Conservation (phyloP, 2,113 vertebrate genomes). For the Chitala chitala region DNA sequence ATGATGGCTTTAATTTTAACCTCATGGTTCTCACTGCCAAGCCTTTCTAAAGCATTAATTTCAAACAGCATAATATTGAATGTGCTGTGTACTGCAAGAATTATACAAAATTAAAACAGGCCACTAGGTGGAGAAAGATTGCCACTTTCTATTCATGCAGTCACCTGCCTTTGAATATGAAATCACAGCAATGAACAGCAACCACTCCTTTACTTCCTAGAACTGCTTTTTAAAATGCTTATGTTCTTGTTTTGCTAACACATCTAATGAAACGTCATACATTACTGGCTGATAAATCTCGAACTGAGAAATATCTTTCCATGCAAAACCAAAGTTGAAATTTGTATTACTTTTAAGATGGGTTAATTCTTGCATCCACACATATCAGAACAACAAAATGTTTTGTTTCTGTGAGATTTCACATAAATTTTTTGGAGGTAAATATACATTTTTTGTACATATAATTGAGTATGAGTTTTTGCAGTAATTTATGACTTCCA, state of each 20-base stretch:
- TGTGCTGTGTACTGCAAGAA: too few species aligned
- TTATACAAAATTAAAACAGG: background rate
- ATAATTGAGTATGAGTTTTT: background rate
- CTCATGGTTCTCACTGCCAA: too few species aligned
- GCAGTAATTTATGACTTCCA: background rate
- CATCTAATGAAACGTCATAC: too few species aligned
- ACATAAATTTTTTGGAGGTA: background rate
- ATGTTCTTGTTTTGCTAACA: background rate
- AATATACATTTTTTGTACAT: background rate
- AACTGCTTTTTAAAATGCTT: background rate
- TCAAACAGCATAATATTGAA: too few species aligned
- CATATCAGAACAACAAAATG: too few species aligned
- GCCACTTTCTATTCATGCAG: background rate
- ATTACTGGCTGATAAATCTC: too few species aligned
- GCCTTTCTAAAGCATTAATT: too few species aligned
- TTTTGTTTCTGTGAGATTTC: background rate
- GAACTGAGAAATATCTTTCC: too few species aligned
- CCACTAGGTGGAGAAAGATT: constrained; percentile 11
- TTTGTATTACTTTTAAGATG: too few species aligned
- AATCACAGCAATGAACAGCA: background rate
- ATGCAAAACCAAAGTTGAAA: background rate
- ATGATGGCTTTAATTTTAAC: too few species aligned
- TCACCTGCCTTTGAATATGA: too few species aligned
- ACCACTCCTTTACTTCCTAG: background rate
- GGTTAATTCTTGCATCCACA: too few species aligned